Evolutionary conservation across 2,797 vertebrate species (phyloP), one percentile per base, ranked within the genome.

Genomic region (Malurus splendens): DNA sequence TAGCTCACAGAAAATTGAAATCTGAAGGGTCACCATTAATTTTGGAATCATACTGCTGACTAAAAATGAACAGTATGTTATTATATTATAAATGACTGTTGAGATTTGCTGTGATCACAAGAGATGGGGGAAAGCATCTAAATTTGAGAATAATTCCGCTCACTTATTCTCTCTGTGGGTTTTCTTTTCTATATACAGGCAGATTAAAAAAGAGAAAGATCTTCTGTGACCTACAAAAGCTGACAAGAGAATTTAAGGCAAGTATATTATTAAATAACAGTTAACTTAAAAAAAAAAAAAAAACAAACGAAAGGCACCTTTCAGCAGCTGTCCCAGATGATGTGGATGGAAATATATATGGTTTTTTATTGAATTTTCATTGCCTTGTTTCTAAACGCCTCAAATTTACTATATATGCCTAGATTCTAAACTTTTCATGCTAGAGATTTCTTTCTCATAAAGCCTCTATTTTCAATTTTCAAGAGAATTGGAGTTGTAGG

Each of bases 61-160:
- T 85, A 19, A 75, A 90, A 94, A 77, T 39, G 44, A 92, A 50
- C 32, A 65, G 7, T 59, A 38, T 65, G 51, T n/a, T 92, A 83
- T 85, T 86, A 86, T 45, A 60, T 80, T 92, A 70, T 59, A 92
- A 95, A 91, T 81, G 38, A 87, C 76, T 90, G 73, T 14, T 86
- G 87, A 86, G 77, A 92, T 87, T 93, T 90, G 32, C 62, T 77
- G 55, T 48, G 70, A 87, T 91, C 85, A 90, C 92, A 82, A 72
- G 91, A 94, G 86, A 88, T 84, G 66, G 36, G 32, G 59, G 51
- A 71, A 89, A 74, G 68, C 25, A 82, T 47, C 61, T 68, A 78
- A 44, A 60, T 84, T 76, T 70, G 48, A 91, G 71, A 82, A 48
- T 67, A 85, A 74, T 77, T 92, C 44, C 55, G 70, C 54, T 84